Percentiles rank a stretch among this genome's conserved stretches.
phyloP scores from a whole-genome alignment of 2,888 invertebrate species.

The Lycaena phlaeas region DNA sequence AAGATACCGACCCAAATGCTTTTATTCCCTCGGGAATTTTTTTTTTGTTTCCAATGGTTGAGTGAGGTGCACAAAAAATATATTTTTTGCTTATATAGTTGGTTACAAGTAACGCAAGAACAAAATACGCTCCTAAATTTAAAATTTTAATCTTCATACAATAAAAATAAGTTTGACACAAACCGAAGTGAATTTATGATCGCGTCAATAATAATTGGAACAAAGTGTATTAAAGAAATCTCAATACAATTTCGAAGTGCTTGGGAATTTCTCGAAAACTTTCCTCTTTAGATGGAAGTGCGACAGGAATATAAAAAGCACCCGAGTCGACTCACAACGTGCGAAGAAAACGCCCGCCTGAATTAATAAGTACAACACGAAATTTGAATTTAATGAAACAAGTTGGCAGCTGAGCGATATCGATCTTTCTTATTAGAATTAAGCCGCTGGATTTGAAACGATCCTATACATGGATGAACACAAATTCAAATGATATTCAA shows the following conservation, averaged over 20 bases:
- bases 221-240: constrained; percentile 13
- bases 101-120: too few species aligned
- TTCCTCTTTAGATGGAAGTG: constrained; percentile 27
- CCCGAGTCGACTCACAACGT: constrained; percentile 41
- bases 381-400: constrained; percentile 75
- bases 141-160: too few species aligned
- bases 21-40: too few species aligned
- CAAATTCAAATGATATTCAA: constrained; percentile 18
- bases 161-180: not conserved
- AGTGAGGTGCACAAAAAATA: too few species aligned
- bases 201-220: constrained; percentile 3
- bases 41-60: too few species aligned
- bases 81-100: too few species aligned
- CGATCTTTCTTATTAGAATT: constrained; percentile 52
- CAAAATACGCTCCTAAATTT: too few species aligned
- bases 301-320: constrained; percentile 56
- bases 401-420: constrained; percentile 68
- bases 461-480: constrained; percentile 20
- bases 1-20: too few species aligned
- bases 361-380: constrained; percentile 74
- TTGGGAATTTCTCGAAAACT: constrained; percentile 28
- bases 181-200: not conserved
- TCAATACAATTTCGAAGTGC: constrained; percentile 22
- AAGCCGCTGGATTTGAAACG: constrained; percentile 27
- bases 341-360: constrained; percentile 52